Evolutionary conservation across 2,113 vertebrate species (phyloP).

Genomic region (Elgaria multicarinata): DNA sequence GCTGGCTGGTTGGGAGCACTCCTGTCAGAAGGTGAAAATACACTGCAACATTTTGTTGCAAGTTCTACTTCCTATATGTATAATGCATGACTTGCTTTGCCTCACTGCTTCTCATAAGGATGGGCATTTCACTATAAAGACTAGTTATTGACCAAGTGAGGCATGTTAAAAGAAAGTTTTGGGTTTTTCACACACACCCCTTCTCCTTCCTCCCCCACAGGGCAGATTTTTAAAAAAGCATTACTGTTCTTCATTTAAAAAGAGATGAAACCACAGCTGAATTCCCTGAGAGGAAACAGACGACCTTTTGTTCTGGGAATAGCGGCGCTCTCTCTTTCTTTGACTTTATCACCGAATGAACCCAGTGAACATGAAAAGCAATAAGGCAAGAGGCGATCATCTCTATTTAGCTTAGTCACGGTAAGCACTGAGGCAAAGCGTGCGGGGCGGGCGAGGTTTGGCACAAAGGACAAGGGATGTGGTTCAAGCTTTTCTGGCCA

Average conservation of each 20-base stretch:
- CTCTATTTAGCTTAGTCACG: not conserved
- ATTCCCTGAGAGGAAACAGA: conserved; percentile 69
- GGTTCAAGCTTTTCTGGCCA: not conserved
- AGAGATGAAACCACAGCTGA: conserved; percentile 52
- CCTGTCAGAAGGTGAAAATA: not conserved
- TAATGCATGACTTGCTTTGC: not conserved
- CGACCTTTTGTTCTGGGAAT: conserved; percentile 66
- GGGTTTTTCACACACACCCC: not conserved
- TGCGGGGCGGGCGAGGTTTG: not conserved
- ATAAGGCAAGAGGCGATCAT: not conserved
- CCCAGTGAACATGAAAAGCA: conserved; percentile 34
- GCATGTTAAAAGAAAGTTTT: not conserved
- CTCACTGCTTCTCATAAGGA: not conserved
- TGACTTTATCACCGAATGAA: conserved; percentile 33
- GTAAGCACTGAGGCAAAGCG: not conserved
- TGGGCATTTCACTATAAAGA: not conserved
- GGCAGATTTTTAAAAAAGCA: conserved; percentile 51
- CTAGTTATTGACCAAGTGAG: conserved; percentile 8
- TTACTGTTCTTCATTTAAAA: conserved; percentile 44
- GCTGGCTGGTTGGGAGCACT: too few species aligned
- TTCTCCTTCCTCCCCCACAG: not conserved
- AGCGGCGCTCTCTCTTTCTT: conserved; percentile 26
- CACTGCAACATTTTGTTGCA: not conserved
- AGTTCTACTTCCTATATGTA: not conserved
- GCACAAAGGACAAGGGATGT: not conserved